Conservation (phyloP, 2,113 vertebrate species). For the Alectura lathami region DNA sequence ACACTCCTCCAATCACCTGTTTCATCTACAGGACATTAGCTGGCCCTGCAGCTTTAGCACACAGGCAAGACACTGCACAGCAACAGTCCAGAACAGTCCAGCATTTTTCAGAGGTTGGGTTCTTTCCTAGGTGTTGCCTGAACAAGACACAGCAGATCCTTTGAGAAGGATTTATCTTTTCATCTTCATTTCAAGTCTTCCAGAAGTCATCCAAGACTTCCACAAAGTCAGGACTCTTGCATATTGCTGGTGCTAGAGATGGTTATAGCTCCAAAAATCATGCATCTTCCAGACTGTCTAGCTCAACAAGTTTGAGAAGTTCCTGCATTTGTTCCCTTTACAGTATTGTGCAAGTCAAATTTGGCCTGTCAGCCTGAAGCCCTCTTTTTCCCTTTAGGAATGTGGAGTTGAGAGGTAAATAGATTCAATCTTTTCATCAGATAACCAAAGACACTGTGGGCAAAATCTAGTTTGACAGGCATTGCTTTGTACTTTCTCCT, state of each 20-base stretch:
- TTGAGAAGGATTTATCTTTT: background rate
- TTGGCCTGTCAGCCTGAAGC: conserved; percentile 27
- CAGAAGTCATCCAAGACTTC: background rate
- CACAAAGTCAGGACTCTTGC: background rate
- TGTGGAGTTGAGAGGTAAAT: conserved; percentile 46
- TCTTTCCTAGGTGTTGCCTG: background rate
- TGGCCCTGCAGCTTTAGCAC: conserved; percentile 52
- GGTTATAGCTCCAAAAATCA: background rate
- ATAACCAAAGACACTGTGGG: conserved; percentile 28
- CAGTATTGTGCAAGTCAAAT: conserved; percentile 1
- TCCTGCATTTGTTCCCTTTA: conserved; percentile 40
- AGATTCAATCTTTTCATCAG: background rate
- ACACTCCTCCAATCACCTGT: conserved; percentile 46
- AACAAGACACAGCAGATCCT: background rate
- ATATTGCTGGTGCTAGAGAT: conserved; percentile 28
- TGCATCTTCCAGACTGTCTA: background rate
- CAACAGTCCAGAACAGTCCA: conserved; percentile 44
- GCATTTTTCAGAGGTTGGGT: background rate
- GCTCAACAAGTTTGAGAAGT: background rate
- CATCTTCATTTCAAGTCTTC: background rate
- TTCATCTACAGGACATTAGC: conserved; percentile 1
- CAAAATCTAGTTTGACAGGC: conserved; percentile 7
- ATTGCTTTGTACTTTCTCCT: background rate
- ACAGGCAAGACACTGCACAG: conserved; percentile 24
- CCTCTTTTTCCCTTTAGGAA: conserved; percentile 29